Base-by-base conservation (phyloP, 1,140 invertebrate species). In the Neuroterus valhalla region DNA sequence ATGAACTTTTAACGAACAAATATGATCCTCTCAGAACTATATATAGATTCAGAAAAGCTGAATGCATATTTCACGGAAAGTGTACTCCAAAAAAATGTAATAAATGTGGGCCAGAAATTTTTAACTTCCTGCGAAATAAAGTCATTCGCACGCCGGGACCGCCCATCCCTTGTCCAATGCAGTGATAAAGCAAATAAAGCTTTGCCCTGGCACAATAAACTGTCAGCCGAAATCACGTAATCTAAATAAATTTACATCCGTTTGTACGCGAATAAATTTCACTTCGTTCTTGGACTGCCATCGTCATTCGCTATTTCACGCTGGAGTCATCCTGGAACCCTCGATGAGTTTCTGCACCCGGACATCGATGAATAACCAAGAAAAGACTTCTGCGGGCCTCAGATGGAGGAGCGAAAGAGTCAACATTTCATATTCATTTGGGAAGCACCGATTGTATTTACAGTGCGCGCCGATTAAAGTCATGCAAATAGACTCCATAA, bases 201-300 rank as follows among this genome's bases (percentile, higher is more conserved):
- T 83, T 80, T 84, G 85, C 81, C 79, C 82, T 81, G 84, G 81
- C 87, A 87, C 88, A 88, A 88, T 88, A 88, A 88, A 88, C 88
- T 84, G 84, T 86, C 85, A 84, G 80, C 86, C 86, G 83, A 88
- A 89, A 89, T 88, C 88, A 85, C 85, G 84, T 88, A 87, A 89
- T 89, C 88, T 89, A 87, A 89, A 89, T 89, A 89, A 89, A 89
- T 89, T 89, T 88, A 88, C 88, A 89, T 89, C 86, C 87, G 87
- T 89, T 89, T 89, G 88, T 87, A 86, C 82, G 84, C 79, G 86
- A 87, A 88, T 88, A 87, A 88, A 88, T 88, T 88, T 87, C 85
- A 84, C 81, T 85, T 87, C 82, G 79, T 87, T 86, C 84, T 86
- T 84, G 84, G 81, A 74, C 76, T 70, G 31, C 31, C 46, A 52